Evolutionary conservation across 2,888 invertebrate genomes (phyloP).

Genomic region (Melolontha melolontha): DNA sequence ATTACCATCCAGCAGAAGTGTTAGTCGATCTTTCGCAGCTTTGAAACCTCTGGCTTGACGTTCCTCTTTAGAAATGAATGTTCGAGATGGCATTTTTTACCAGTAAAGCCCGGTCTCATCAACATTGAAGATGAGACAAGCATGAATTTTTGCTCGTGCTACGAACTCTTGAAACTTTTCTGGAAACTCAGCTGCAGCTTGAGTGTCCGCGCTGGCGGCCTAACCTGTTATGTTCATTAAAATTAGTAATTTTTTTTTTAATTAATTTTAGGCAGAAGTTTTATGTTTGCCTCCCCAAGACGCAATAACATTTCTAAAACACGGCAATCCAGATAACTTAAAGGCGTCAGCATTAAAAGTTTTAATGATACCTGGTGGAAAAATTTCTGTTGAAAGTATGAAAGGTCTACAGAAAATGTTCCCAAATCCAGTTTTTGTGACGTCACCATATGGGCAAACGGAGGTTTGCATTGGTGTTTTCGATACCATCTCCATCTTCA

Average conservation of each 20-base stretch:
- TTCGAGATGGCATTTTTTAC: too few relatives aligned
- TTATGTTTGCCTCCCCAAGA: constrained; percentile 13
- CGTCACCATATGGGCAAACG: constrained; percentile 26
- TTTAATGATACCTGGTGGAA: constrained; percentile 14
- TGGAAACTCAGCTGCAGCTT: too few relatives aligned
- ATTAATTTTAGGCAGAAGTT: neutral
- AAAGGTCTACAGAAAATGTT: constrained; percentile 2
- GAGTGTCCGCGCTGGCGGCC: too few relatives aligned
- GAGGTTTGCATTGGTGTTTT: constrained; percentile 5
- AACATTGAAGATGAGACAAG: too few relatives aligned
- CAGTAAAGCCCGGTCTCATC: too few relatives aligned
- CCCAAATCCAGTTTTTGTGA: neutral
- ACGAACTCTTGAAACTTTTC: too few relatives aligned
- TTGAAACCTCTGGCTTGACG: too few relatives aligned
- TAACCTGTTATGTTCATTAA: neutral
- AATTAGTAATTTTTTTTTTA: neutral
- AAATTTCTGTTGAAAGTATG: constrained; percentile 18
- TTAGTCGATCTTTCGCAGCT: too few relatives aligned
- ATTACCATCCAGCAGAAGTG: too few relatives aligned
- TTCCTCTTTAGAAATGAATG: too few relatives aligned
- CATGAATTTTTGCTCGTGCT: too few relatives aligned
- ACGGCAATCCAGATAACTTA: constrained; percentile 8
- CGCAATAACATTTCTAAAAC: constrained; percentile 7
- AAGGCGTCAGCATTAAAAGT: constrained; percentile 1
- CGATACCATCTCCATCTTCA: neutral